Evolutionary conservation across 1,140 invertebrate species (phyloP), one percentile per base, ranked within the genome.

Genomic region (Mamestra configurata): DNA sequence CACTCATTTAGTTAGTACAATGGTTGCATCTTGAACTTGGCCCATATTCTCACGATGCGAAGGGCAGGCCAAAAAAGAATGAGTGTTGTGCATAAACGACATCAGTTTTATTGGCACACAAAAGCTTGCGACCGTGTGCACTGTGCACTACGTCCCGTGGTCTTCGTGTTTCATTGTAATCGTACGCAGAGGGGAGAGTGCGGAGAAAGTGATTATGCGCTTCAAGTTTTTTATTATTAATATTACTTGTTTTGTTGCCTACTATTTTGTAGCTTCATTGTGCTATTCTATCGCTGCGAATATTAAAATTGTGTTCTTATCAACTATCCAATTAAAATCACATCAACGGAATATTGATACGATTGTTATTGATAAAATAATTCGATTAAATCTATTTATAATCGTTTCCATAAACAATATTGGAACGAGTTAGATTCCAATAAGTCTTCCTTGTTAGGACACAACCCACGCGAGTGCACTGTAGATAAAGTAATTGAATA

Each of bases 31-130:
- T 53, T 93, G 92, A 94, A 91, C 91, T 94, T 94, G 89, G 81
- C 90, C 89, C 81, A 92, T 64, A 86, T 92, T 93, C 90, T 90
- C 91, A 93, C 92, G 90, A 79, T 81, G 75, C 81, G 78, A 87
- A 89, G 80, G 84, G 70, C 77, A 80, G 82, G 79, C 84, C 76
- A 88, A 82, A 90, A 88, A 89, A 81, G 83, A 84, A 80, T 84
- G 85, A 68, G 46, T 43, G 78, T 87, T 87, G 86, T 88, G 85
- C 86, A 84, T 84, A 84, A 85, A 87, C 83, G 77, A 86, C 84
- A 85, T 84, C 68, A 71, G 77, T 82, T 84, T 88, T 85, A 84
- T 85, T 85, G 81, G 84, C 77, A 79, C 57, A 83, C 86, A 92
- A 89, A 90, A 76, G 57, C 24, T 64, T 46, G 22, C 57, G 18